phyloP scores from a whole-genome alignment of 30 jellyfish, hydroid and myxozoan species.

The Pseudorhiza aurosa region DNA sequence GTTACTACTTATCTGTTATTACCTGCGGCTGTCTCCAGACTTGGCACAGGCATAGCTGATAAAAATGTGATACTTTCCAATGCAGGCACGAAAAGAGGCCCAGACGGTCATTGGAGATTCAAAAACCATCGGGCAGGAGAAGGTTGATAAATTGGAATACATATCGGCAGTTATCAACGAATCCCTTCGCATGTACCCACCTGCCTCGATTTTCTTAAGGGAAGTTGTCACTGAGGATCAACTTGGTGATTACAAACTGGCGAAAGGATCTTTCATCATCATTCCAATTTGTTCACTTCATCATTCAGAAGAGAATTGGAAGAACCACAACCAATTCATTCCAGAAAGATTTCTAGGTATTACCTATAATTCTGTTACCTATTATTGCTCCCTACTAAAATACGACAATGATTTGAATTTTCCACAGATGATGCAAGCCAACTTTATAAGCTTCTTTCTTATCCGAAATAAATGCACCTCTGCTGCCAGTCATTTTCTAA shows the following conservation, averaged over 20 bases:
- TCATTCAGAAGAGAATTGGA: constrained; percentile 59
- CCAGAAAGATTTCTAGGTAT: constrained; percentile 67
- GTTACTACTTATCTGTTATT: too few relatives aligned
- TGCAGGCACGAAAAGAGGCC: constrained; percentile 61
- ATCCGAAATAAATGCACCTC: too few relatives aligned
- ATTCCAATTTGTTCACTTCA: constrained; percentile 43
- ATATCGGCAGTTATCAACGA: constrained; percentile 59
- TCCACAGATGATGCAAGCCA: too few relatives aligned
- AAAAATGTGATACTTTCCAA: too few relatives aligned
- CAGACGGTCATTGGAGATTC: constrained; percentile 12
- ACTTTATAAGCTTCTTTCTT: too few relatives aligned
- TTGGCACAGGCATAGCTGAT: too few relatives aligned
- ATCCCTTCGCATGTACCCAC: constrained; percentile 65
- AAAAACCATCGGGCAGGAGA: not conserved
- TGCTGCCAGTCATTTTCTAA: too few relatives aligned
- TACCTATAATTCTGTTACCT: not conserved
- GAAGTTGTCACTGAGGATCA: constrained; percentile 51
- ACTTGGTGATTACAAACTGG: constrained; percentile 58
- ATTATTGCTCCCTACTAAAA: not conserved
- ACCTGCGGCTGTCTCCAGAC: too few relatives aligned
- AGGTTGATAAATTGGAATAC: constrained; percentile 34
- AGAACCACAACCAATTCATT: constrained; percentile 26
- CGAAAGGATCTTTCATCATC: constrained; percentile 45
- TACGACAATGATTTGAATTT: not conserved
- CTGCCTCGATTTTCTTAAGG: constrained; percentile 39